Conservation (phyloP, 2,113 vertebrate species). For the Calyptommatus sinebrachiatus region DNA sequence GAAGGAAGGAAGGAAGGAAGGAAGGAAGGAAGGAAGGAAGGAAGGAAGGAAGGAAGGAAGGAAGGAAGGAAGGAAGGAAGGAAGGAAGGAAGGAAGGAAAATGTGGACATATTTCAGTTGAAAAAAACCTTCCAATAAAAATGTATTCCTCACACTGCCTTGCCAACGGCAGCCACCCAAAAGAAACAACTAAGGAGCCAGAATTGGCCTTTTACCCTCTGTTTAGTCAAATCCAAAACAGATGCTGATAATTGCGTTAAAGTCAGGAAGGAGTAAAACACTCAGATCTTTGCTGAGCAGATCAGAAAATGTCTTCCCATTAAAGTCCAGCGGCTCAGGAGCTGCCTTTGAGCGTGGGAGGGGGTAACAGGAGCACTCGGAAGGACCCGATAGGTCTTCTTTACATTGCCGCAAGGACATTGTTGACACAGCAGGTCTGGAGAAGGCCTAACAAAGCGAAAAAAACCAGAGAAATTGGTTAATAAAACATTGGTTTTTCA, state of each 20-base stretch:
- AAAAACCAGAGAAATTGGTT: constrained; percentile 38
- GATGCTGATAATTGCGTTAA: constrained; percentile 65
- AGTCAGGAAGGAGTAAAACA: constrained; percentile 61
- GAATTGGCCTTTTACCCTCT: constrained; percentile 50
- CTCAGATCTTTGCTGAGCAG: constrained; percentile 11
- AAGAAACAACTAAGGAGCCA: constrained; percentile 44
- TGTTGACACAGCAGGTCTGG: constrained; percentile 51
- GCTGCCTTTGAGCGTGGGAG: constrained; percentile 21
- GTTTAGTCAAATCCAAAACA: constrained; percentile 70
- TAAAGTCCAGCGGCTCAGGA: neutral
- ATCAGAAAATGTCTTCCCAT: constrained; percentile 44
- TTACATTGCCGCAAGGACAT: neutral
- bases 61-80: too few relatives aligned
- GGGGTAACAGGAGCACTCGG: constrained; percentile 21
- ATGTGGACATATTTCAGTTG: constrained; percentile 6
- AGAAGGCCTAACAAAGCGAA: constrained; percentile 37
- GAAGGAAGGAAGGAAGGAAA: too few relatives aligned
- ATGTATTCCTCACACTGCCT: constrained; percentile 29
- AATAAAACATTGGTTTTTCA: constrained; percentile 52
- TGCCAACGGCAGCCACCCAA: constrained; percentile 35
- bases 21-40: neutral
- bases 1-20: neutral
- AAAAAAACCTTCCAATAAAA: constrained; percentile 35
- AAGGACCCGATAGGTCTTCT: constrained; percentile 18
- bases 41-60: neutral